Evolutionary conservation across 2,113 vertebrate genomes (phyloP).

Genomic region (Psittacula cyanocephala): DNA sequence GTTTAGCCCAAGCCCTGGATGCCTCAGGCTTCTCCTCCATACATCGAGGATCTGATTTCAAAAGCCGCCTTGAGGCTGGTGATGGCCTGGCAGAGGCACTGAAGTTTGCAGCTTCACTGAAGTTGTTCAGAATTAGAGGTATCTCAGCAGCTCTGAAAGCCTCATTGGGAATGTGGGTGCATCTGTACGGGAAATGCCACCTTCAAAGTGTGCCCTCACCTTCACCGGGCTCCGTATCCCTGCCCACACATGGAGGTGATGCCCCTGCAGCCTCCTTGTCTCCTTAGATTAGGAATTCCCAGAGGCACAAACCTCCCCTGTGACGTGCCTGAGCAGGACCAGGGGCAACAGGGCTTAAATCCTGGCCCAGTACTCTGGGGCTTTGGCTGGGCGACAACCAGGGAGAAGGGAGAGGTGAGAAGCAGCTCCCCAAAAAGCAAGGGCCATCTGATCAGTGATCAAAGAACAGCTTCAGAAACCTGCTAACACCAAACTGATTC

Average conservation of each 20-base stretch:
- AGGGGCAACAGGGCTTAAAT: background rate
- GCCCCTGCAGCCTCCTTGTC: background rate
- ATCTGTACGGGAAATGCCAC: background rate
- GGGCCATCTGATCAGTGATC: background rate
- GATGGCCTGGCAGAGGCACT: background rate
- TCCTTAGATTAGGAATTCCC: background rate
- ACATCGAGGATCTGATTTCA: background rate
- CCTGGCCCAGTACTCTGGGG: background rate
- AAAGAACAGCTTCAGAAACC: background rate
- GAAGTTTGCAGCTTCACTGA: background rate
- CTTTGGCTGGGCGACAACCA: background rate
- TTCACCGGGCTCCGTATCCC: background rate
- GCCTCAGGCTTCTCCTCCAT: background rate
- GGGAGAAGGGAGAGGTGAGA: background rate
- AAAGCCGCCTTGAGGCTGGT: background rate
- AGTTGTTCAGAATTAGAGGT: background rate
- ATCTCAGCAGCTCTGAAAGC: background rate
- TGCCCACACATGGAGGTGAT: background rate
- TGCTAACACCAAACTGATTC: constrained; percentile 15
- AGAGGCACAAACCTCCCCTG: background rate
- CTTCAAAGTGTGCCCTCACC: background rate
- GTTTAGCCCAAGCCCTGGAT: background rate
- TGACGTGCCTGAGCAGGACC: background rate
- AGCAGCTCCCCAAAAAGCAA: background rate
- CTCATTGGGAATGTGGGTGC: background rate